Conservation (phyloP, 2,797 vertebrate genomes). For the Calcarius lapponicus region DNA sequence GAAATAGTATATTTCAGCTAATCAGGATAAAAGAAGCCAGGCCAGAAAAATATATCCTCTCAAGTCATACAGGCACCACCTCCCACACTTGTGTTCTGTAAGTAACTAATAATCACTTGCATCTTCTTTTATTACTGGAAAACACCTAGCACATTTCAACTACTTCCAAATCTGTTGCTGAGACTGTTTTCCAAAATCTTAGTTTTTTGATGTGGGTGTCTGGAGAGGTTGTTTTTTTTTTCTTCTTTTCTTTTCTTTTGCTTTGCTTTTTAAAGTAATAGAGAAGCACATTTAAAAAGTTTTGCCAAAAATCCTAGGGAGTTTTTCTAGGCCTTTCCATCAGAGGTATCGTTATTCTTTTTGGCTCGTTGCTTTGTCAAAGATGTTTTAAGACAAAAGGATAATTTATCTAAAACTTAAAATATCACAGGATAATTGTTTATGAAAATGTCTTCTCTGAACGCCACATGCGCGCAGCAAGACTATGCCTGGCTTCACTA, state of each 20-base stretch:
- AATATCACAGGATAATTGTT: not conserved
- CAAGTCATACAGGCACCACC: not conserved
- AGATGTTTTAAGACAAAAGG: not conserved
- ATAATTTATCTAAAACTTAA: not conserved
- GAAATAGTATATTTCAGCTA: not conserved
- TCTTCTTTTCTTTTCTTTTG: not conserved
- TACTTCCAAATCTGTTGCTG: not conserved
- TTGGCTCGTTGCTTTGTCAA: not conserved
- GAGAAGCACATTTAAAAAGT: not conserved
- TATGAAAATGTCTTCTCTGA: not conserved
- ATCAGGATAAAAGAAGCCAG: not conserved
- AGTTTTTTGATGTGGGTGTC: not conserved
- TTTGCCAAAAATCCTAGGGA: not conserved
- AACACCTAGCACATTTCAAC: not conserved
- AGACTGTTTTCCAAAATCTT: not conserved
- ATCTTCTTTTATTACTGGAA: not conserved
- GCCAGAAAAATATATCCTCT: not conserved
- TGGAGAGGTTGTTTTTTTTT: too few relatives aligned
- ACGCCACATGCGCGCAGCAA: not conserved
- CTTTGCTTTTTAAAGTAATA: not conserved
- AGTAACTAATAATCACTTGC: not conserved
- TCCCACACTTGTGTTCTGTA: not conserved
- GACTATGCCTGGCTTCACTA: not conserved
- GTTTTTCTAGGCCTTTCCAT: not conserved
- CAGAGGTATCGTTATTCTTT: not conserved